These are phyloP conservation scores for Salvelinus namaycush DNA, from an alignment of 2,113 vertebrate genomes.

Conservation along the genomic window DNA sequence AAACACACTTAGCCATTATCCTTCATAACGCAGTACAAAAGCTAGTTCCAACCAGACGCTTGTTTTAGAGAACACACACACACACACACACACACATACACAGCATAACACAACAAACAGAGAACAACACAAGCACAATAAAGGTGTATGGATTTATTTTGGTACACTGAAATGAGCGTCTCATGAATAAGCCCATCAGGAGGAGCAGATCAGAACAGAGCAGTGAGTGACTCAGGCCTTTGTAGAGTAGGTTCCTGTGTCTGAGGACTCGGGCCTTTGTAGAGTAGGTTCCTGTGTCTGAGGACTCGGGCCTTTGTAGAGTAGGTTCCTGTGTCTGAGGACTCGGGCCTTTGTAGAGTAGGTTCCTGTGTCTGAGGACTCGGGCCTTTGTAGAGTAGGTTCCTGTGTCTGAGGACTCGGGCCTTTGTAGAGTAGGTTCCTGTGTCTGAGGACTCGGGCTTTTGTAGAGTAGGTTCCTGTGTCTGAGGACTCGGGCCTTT, in stretches of 20 bases:
- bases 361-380: no score
- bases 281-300: no score
- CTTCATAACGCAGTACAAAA: no score
- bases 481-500: slow-evolving; percentile 16
- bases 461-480: slow-evolving; percentile 7
- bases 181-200: slow-evolving; percentile 51
- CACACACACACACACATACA: slow-evolving; percentile 3
- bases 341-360: no score
- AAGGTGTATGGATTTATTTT: slow-evolving; percentile 36
- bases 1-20: no score
- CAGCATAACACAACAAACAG: slow-evolving; percentile 1
- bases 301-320: no score
- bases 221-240: slow-evolving; percentile 27
- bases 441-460: slow-evolving; percentile 16
- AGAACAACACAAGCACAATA: slow-evolving; percentile 24
- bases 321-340: no score
- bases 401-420: slow-evolving; percentile 12
- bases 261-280: no score
- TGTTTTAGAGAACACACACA: not conserved
- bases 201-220: not conserved
- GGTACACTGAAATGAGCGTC: slow-evolving; percentile 27
- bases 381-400: no score
- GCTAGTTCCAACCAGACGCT: slow-evolving; percentile 1
- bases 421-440: slow-evolving; percentile 10
- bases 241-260: not conserved